Evolutionary conservation across 92 coral and sea anemone genomes (phyloP), one percentile per base, ranked within the genome.

Genomic region (Nematostella vectensis): DNA sequence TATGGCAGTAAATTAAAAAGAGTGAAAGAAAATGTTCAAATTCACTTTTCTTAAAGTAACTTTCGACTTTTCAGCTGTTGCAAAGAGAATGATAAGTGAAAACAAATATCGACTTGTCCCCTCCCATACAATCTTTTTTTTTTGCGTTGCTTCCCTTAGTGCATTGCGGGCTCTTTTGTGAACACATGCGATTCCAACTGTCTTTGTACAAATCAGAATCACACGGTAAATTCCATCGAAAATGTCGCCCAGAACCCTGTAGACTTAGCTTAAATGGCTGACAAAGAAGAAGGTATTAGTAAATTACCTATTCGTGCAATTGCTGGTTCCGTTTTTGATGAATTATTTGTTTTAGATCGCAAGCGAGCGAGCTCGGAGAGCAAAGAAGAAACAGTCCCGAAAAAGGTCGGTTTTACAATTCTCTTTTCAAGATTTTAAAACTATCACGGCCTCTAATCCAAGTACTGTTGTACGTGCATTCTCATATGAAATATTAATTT

Each of bases 281-380:
- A 85, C 27, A 85, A 58, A 43, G 95, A 82, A 75, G 83, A 71
- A 51, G 84, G 95, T 85, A 75, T 39, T 1, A 6, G 36, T 39
- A 11, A 48, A 13, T 36, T 40, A 62, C n/a, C n/a, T n/a, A n/a
- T n/a, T n/a, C n/a, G n/a, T n/a, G n/a, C n/a, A n/a, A n/a, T n/a
- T n/a, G n/a, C n/a, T n/a, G n/a, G n/a, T n/a, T n/a, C n/a, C n/a
- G n/a, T n/a, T n/a, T n/a, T n/a, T n/a, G n/a, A n/a, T n/a, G n/a
- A n/a, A n/a, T n/a, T n/a, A n/a, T 49, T 75, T 53, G 58, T 68
- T 68, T 36, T 68, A 85, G 95, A 68, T 31, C 67, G 29, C 68
- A 85, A 85, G 57, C 61, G 69, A 48, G 56, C 78, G 33, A 59
- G 64, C 8, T 74, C 76, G 20, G 88, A 81, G 19, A 68, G 45